These are phyloP conservation scores for Spinus pinus DNA, from an alignment of 2,797 vertebrate species.

Conservation along the genomic window DNA sequence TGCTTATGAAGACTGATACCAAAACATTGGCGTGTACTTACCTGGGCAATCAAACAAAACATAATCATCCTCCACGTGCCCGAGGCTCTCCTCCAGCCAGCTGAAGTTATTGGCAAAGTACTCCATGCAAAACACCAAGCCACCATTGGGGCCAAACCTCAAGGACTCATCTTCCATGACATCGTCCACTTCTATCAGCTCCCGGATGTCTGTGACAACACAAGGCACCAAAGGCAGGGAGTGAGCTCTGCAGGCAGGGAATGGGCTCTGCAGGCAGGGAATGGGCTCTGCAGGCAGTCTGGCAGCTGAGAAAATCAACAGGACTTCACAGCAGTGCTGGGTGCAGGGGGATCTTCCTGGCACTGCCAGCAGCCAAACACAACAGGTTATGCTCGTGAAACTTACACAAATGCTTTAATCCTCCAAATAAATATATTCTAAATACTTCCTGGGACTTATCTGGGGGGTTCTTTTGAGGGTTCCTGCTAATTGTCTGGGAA, in stretches of 20 bases:
- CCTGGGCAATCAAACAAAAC: constrained; percentile 97
- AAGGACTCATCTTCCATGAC: constrained; percentile 94
- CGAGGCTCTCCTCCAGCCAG: constrained; percentile 92
- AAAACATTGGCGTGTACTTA: background rate
- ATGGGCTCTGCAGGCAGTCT: background rate
- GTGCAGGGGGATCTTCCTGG: background rate
- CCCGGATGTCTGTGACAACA: constrained; percentile 84
- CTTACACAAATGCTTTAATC: background rate
- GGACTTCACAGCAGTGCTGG: accelerated
- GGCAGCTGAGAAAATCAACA: background rate
- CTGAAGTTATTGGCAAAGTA: constrained; percentile 94
- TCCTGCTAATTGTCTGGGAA: background rate
- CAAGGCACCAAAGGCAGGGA: background rate
- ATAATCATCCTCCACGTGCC: constrained; percentile 94
- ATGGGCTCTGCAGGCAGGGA: too few species aligned
- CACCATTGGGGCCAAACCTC: constrained; percentile 93
- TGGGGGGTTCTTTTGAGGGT: background rate
- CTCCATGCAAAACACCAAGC: constrained; percentile 97
- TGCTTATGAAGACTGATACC: accelerated
- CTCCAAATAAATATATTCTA: background rate
- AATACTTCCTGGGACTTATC: accelerated
- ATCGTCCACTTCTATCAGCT: constrained; percentile 94
- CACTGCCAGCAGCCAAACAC: background rate
- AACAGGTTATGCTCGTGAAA: background rate
- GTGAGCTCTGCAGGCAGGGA: background rate